Evolutionary conservation across 2,888 invertebrate genomes (phyloP), one percentile per base, ranked within the genome.

Genomic region (Papilio demoleus): DNA sequence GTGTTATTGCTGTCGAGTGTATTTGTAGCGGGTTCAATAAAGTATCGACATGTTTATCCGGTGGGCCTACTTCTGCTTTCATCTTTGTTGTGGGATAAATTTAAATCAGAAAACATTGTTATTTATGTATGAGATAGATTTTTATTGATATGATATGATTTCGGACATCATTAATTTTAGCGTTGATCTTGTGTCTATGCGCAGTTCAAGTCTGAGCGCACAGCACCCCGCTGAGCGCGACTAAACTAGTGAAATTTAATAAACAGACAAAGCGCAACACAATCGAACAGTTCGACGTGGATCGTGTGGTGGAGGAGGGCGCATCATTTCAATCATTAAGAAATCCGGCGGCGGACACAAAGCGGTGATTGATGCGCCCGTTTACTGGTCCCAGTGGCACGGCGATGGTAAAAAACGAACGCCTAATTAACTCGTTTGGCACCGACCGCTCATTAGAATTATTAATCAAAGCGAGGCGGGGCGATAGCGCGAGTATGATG

Each of bases 391-490:
- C 82, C 89, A 84, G 90, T 88, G 88, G 88, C 91, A 90, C 83
- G 75, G 78, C 53, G 74, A 77, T 75, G 74, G 84, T 86, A 88
- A 90, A 92, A 92, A 92, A 91, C 84, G 83, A 83, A 86, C 83
- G 85, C 87, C 90, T 92, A 91, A 92, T 92, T 92, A 92, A 92
- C 92, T 92, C 92, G 91, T 92, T 92, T 92, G 92, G 91, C 90
- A 90, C 87, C 90, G 88, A 31, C 86, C 89, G 88, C 91, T 92
- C 92, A 92, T 91, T 92, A 91, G 88, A 89, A 90, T 85, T 91
- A 92, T 92, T 91, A 92, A 92, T 92, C 91, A 92, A 92, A 90
- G 79, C 85, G 83, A 88, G 88, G 88, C 87, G 87, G 88, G 79
- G 87, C 87, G 88, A 90, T 90, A 89, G 89, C 79, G 83, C 86